These are phyloP conservation scores for Acinonyx jubatus DNA, from an alignment of 2,113 vertebrate species.

Conservation along the genomic window DNA sequence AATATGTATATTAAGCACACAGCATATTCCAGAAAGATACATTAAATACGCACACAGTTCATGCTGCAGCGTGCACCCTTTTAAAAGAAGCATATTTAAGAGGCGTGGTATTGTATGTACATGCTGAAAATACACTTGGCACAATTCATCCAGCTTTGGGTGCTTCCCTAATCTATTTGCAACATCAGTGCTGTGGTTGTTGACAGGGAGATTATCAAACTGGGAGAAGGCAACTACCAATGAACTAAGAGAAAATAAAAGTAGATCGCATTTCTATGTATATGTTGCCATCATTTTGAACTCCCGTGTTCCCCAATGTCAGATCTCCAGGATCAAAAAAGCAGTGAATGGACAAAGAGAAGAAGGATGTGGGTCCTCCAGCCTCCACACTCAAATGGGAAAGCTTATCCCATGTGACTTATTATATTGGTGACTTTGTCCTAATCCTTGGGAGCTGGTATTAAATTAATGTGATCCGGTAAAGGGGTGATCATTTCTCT, in stretches of 20 bases:
- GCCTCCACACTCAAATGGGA: neutral
- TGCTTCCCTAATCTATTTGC: constrained; percentile 72
- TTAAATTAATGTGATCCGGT: neutral
- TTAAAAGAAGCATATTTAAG: constrained; percentile 72
- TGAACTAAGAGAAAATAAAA: constrained; percentile 46
- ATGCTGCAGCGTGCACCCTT: constrained; percentile 77
- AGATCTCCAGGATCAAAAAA: neutral
- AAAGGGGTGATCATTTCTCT: neutral
- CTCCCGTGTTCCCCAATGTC: neutral
- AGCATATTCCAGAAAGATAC: constrained; percentile 69
- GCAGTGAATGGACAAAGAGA: neutral
- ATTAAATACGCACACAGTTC: constrained; percentile 75
- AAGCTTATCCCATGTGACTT: neutral
- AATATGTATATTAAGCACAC: constrained; percentile 73
- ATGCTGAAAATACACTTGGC: constrained; percentile 77
- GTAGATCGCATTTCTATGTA: neutral
- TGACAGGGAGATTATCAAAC: constrained; percentile 37
- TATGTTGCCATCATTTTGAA: neutral
- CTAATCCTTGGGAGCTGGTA: neutral
- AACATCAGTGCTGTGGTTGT: constrained; percentile 49
- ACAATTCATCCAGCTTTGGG: constrained; percentile 63
- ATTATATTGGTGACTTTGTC: neutral
- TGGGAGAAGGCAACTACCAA: neutral
- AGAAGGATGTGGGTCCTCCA: neutral
- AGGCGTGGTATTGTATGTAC: constrained; percentile 72